These are phyloP conservation scores for Psylliodes chrysocephalus DNA, from an alignment of 2,888 invertebrate species.

Conservation along the genomic window DNA sequence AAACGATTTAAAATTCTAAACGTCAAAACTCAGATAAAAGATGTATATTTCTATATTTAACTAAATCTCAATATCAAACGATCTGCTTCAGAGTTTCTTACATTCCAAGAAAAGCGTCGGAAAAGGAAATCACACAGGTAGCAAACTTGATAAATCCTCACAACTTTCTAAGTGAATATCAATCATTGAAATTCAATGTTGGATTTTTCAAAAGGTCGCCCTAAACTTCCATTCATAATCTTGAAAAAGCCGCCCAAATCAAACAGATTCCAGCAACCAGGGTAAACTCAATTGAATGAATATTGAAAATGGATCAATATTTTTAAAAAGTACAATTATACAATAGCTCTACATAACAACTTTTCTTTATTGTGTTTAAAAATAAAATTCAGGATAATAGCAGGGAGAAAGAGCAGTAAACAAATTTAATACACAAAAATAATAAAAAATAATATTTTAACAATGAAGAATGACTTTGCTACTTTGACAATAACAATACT, in stretches of 20 bases:
- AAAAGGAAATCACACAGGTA: conserved; percentile 1
- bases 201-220: conserved; percentile 38
- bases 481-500: too few species aligned
- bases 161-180: conserved; percentile 15
- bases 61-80: not conserved
- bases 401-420: too few species aligned
- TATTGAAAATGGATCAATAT: too few species aligned
- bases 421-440: too few species aligned
- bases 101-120: not conserved
- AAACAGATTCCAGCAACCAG: not conserved
- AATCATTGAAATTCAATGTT: conserved; percentile 19
- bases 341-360: too few species aligned
- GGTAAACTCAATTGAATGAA: not conserved
- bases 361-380: too few species aligned
- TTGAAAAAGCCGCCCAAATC: conserved; percentile 10
- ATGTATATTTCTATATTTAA: not conserved
- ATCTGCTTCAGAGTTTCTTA: not conserved
- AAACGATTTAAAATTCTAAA: not conserved
- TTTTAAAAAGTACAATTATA: too few species aligned
- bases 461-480: too few species aligned
- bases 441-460: too few species aligned
- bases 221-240: conserved; percentile 34
- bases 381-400: too few species aligned
- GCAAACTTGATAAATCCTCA: conserved; percentile 1
- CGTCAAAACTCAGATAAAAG: not conserved